phyloP scores from a whole-genome alignment of 2,113 vertebrate genomes.

The Hydrolagus affinis region DNA sequence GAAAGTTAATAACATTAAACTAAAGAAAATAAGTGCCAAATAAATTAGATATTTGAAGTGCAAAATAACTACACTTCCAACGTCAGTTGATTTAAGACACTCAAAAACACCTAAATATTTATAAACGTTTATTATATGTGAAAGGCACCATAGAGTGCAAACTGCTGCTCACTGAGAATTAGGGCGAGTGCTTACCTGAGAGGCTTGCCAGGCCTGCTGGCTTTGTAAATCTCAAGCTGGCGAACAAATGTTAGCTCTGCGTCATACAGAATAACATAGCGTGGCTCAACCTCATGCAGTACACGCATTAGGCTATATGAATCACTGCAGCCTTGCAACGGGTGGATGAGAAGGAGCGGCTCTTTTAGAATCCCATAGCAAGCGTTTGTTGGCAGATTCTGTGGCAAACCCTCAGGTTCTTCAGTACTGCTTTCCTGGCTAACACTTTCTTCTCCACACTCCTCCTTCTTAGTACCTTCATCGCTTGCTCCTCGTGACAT shows the following conservation, averaged over 20 bases:
- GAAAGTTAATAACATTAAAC: too few species aligned
- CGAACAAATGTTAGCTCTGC: slow-evolving; percentile 83
- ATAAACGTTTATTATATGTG: too few species aligned
- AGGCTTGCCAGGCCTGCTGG: slow-evolving; percentile 72
- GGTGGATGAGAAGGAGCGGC: slow-evolving; percentile 81
- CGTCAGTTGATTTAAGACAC: too few species aligned
- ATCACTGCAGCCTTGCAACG: slow-evolving; percentile 76
- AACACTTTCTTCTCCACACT: slow-evolving; percentile 33
- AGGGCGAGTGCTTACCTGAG: slow-evolving; percentile 56
- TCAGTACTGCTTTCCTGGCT: slow-evolving; percentile 43
- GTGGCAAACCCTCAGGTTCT: slow-evolving; percentile 53
- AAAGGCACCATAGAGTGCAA: too few species aligned
- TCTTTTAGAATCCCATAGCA: slow-evolving; percentile 81
- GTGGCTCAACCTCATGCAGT: slow-evolving; percentile 79
- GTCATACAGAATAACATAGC: slow-evolving; percentile 83
- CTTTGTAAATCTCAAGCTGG: slow-evolving; percentile 88
- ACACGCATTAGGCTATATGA: slow-evolving; percentile 81
- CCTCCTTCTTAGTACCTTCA: slow-evolving; percentile 38
- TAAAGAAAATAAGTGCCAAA: too few species aligned
- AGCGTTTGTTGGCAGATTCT: slow-evolving; percentile 72
- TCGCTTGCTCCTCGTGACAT: slow-evolving; percentile 56
- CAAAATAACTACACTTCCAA: too few species aligned
- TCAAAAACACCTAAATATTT: too few species aligned
- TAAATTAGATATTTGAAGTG: too few species aligned
- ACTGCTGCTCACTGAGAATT: background rate